Base-by-base conservation (phyloP, 2,113 vertebrate species). In the Heloderma charlesbogerti region DNA sequence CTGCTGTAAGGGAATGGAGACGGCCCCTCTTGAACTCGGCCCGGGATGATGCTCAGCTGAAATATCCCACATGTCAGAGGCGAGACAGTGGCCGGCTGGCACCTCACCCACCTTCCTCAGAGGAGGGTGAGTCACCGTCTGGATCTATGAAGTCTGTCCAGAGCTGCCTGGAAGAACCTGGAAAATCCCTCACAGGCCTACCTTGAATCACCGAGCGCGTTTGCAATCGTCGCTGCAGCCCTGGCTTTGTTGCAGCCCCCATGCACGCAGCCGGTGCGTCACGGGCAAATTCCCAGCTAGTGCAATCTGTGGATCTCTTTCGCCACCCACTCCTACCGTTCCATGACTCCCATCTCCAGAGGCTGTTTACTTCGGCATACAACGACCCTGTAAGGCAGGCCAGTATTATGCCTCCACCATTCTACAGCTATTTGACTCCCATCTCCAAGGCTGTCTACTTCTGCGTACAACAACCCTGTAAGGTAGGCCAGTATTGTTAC, bases 141-240 rank as follows among this genome's bases (percentile, higher is more conserved):
- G 60, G 6, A 12, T 67, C 31, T 34, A 12, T 86, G 25, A 16
- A 22, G 1, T 10, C 37, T 79, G 54, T 60, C 40, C 57, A 22
- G 34, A 29, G 60, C 63, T 29, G 31, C 79, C 7, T 4, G 22
- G 31, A 10, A 5, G 54, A 9, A 18, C 45, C 31, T 71, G 74
- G 72, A 37, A n/a, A 29, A 69, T 10, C 5, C 40, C 22, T 66
- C 29, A 2, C 22, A n/a, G 13, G 22, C 7, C 20, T 40, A 3
- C 15, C 20, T 54, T 74, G 75, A 67, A 80, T 88, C 75, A 45
- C 9, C 0, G 5, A 3, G 6, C n/a, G 16, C 45, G 40, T 6
- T 34, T 54, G 25, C 31, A 3, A 4, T 1, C 31, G 1, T 2
- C 0, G 12, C 25, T 3, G 3, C 12, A 6, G 63, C 29, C 1